Conservation (phyloP, 1,140 invertebrate genomes). For the Drosophila kepulauana region DNA sequence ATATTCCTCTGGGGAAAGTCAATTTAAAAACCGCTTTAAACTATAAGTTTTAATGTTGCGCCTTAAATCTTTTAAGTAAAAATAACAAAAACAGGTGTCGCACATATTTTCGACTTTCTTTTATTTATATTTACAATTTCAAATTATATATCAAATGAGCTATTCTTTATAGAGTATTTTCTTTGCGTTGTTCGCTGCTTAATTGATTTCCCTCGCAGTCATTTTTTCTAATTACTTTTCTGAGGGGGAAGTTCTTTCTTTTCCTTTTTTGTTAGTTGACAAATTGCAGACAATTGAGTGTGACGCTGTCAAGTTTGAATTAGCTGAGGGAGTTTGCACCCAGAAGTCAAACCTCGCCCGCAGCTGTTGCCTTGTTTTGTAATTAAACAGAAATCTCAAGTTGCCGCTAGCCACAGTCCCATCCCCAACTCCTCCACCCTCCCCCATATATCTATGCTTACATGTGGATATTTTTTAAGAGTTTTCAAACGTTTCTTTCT, state of each 20-base stretch:
- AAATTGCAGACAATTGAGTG: conserved; percentile 59
- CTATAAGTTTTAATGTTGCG: no score
- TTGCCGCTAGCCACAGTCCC: neutral
- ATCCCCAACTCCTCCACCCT: no score
- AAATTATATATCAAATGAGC: no score
- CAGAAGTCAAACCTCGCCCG: conserved; percentile 26
- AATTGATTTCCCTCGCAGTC: conserved; percentile 7
- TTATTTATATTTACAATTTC: neutral
- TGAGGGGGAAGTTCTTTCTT: conserved; percentile 8
- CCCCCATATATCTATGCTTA: neutral
- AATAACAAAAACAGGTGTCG: no score
- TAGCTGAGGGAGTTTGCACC: conserved; percentile 6
- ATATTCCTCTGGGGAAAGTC: no score
- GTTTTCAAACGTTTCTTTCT: conserved; percentile 43
- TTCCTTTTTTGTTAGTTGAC: conserved; percentile 37
- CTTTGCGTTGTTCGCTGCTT: neutral
- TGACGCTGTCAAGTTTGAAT: conserved; percentile 31
- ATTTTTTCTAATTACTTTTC: conserved; percentile 25
- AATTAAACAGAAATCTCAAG: conserved; percentile 55
- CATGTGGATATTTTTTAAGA: conserved; percentile 35
- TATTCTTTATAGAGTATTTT: conserved; percentile 4
- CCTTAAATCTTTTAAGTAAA: no score
- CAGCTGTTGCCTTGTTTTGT: conserved; percentile 46
- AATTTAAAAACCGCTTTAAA: no score
- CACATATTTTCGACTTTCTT: no score